Evolutionary conservation across 2,113 vertebrate genomes (phyloP).

Genomic region (Polypterus bichir): DNA sequence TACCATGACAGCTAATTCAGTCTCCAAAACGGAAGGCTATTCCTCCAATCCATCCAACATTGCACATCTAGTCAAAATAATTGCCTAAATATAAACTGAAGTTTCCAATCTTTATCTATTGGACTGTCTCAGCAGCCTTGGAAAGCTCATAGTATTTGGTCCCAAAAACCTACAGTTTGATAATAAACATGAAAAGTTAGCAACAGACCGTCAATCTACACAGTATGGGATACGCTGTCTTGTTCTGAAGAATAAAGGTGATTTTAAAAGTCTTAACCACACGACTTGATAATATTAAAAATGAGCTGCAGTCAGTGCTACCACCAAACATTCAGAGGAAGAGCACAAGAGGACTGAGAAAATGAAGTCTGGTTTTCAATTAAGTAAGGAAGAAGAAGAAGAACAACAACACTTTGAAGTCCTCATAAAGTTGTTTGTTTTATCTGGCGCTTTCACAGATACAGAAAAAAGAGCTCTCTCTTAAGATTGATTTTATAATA

Average conservation of each 20-base stretch:
- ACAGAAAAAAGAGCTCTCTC: too few species aligned
- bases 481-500: too few species aligned
- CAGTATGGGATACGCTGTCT: slow-evolving; percentile 9
- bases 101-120: slow-evolving; percentile 30
- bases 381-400: background rate
- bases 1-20: slow-evolving; percentile 2
- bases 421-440: too few species aligned
- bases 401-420: too few species aligned
- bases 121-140: slow-evolving; percentile 26
- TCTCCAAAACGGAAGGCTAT: too few species aligned
- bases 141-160: slow-evolving; percentile 25
- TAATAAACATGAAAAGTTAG: background rate
- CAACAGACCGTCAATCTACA: slow-evolving; percentile 13
- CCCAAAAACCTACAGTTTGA: slow-evolving; percentile 11
- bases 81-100: slow-evolving; percentile 27
- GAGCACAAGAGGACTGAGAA: slow-evolving; percentile 11
- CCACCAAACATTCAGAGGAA: slow-evolving; percentile 18
- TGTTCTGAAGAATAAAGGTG: slow-evolving; percentile 22
- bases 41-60: slow-evolving; percentile 18
- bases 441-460: too few species aligned
- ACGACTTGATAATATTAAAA: slow-evolving; percentile 21
- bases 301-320: slow-evolving; percentile 22
- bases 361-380: slow-evolving; percentile 5
- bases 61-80: slow-evolving; percentile 39
- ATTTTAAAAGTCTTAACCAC: slow-evolving; percentile 17